Evolutionary conservation across 2,113 vertebrate genomes (phyloP), one percentile per base, ranked within the genome.

Genomic region (Phaethon lepturus): DNA sequence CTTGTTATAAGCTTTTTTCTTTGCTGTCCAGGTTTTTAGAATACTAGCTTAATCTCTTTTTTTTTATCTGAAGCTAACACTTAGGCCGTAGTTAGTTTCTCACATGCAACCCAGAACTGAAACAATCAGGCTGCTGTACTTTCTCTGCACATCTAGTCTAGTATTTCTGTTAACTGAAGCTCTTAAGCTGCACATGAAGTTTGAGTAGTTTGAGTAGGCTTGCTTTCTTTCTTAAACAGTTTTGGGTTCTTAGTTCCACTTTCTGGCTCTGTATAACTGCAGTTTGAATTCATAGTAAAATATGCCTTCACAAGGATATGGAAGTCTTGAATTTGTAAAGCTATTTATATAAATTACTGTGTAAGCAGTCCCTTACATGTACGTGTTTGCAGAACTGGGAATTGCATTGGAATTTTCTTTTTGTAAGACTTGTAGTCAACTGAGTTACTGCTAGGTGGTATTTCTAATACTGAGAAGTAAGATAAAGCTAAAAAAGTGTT

Each of bases 1-100:
- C 99, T 99, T 99, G 99, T 98, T 99, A 99, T 96, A 99, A 99
- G 98, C 99, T 99, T 99, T 99, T 99, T 98, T 99, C 99, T 99
- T 98, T 99, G 98, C 99, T 99, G 99, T 99, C 98, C 97, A 99
- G 98, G 99, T 99, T 99, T 98, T 98, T 97, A 95, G 63, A 96
- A 96, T 78, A 96, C 45, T 97, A 97, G 94, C 42, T 96, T 97
- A 71, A 80, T 73, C 6, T 86, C 49, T 94, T 73, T 53, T 66
- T 56, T 67, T 96, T n/a, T 63, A 81, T 56, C 73, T 96, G 85
- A 91, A 92, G 94, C 92, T 96, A 94, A 97, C 94, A 90, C 75
- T 17, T 95, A 97, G 91, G 89, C 89, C 40, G 24, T 95, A 96
- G 95, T 52, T 91, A 96, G 96, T 97, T 66, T 88, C 92, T 96